phyloP scores from a whole-genome alignment of 2,113 vertebrate species.

The Scophthalmus maximus region DNA sequence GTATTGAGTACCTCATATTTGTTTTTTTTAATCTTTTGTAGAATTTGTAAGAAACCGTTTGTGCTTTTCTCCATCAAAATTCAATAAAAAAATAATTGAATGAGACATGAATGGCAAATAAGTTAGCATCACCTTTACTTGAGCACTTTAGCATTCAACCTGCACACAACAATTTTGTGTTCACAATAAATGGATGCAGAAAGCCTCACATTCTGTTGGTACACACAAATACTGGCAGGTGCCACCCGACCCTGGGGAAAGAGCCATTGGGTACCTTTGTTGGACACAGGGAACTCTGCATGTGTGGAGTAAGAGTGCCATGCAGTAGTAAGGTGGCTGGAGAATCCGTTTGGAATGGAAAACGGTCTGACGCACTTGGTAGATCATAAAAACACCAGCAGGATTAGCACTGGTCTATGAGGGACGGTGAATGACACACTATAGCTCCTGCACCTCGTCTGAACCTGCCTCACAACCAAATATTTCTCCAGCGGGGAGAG shows the following conservation, averaged over 20 bases:
- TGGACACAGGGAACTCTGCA: slow-evolving; percentile 27
- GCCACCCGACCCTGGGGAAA: slow-evolving; percentile 4
- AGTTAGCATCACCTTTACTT: too few relatives aligned
- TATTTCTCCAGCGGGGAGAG: background rate
- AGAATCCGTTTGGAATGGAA: slow-evolving; percentile 63
- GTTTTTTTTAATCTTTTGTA: background rate
- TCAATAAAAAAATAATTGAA: too few relatives aligned
- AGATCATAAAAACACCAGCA: slow-evolving; percentile 61
- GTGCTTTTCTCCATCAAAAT: too few relatives aligned
- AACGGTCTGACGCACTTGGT: slow-evolving; percentile 71
- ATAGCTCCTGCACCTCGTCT: slow-evolving; percentile 28
- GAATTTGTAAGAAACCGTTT: too few relatives aligned
- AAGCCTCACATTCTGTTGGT: background rate
- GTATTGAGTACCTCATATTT: background rate
- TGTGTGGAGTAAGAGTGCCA: slow-evolving; percentile 42
- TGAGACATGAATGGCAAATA: too few relatives aligned
- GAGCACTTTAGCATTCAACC: too few relatives aligned
- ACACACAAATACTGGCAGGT: background rate
- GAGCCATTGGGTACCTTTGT: slow-evolving; percentile 31
- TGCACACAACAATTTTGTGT: too few relatives aligned
- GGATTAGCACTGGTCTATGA: slow-evolving; percentile 51
- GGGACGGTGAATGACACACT: slow-evolving; percentile 51
- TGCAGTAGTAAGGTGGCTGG: slow-evolving; percentile 30
- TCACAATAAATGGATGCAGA: too few relatives aligned
- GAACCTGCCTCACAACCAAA: background rate